Base-by-base conservation (phyloP, 2,113 vertebrate genomes). In the rabbit (Oryctolagus cuniculus) region DNA sequence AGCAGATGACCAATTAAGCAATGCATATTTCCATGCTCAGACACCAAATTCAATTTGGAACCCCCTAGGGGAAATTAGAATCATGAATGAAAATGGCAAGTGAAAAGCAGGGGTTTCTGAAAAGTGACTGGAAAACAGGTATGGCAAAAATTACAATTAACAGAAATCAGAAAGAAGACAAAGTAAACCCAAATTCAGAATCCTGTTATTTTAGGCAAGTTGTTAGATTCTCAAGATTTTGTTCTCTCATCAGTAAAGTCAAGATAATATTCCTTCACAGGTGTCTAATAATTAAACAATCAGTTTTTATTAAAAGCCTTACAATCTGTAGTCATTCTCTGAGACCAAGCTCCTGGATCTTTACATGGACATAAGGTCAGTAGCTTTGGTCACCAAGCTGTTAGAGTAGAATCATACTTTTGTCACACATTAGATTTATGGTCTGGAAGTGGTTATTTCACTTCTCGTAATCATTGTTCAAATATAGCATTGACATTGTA, bases 201-300 rank as follows among this genome's bases (percentile, higher is more conserved):
- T n/a, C 94, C 77, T 93, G 29, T 29, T 55, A 81, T 88, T 58
- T 51, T 51, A 92, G 17, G 0, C 58, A 83, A 92, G 24, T 81
- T 53, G 13, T 53, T 69, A 78, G 83, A 63, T 24, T 90, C 44
- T 21, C 13, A 79, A 5, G 5, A 77, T 90, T 73, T 19, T 73
- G 0, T 85, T 69, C 22, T 81, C 7, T 89, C 7, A 7, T 69
- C 36, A 70, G 13, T 38, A 87, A 94, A 55, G 86, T 11, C 24
- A 24, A 34, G 21, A 61, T 70, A 24, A 1, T 16, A 3, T 13
- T 78, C 6, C 31, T 82, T 67, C 2, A 6, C 13, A 10, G 24
- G 17, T 75, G 31, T 75, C 80, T 84, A 36, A 61, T 74, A 66
- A 83, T 87, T 87, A 96, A 86, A 36, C 64, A 77, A 10, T 92